These are phyloP conservation scores for Sinelater perroti DNA, from an alignment of 2,888 invertebrate genomes.

Conservation along the genomic window DNA sequence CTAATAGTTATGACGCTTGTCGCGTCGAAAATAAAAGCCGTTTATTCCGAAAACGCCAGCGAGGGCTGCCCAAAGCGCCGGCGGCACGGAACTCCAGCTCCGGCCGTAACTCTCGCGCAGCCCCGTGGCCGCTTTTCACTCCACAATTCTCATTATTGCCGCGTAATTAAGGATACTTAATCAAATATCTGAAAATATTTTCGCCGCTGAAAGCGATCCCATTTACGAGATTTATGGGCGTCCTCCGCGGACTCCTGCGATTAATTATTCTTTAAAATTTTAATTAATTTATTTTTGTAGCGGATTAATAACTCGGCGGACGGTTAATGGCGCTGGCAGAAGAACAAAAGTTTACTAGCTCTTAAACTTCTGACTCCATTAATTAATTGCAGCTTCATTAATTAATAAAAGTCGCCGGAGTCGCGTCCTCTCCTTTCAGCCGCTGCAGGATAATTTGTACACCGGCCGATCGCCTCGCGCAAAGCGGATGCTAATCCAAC, in stretches of 20 bases:
- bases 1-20: conserved; percentile 11
- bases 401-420: conserved; percentile 22
- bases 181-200: conserved; percentile 7
- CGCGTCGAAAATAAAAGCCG: conserved; percentile 1
- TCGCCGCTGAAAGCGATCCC: background rate
- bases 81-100: too few relatives aligned
- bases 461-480: too few relatives aligned
- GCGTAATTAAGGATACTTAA: background rate
- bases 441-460: conserved; percentile 7
- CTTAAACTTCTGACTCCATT: conserved; percentile 27
- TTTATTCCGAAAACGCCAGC: background rate
- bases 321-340: conserved; percentile 26
- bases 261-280: conserved; percentile 29
- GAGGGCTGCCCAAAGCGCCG: conserved; percentile 4
- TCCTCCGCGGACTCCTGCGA: conserved; percentile 16
- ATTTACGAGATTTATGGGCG: conserved; percentile 18
- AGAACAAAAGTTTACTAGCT: conserved; percentile 31
- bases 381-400: conserved; percentile 24
- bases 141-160: background rate
- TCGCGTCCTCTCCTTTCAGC: conserved; percentile 7
- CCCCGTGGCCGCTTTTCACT: background rate
- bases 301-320: conserved; percentile 28
- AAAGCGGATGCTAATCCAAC: too few relatives aligned
- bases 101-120: background rate
- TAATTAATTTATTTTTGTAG: conserved; percentile 33